These are phyloP conservation scores for Oceanites oceanicus DNA, from an alignment of 2,113 vertebrate species.

Conservation along the genomic window DNA sequence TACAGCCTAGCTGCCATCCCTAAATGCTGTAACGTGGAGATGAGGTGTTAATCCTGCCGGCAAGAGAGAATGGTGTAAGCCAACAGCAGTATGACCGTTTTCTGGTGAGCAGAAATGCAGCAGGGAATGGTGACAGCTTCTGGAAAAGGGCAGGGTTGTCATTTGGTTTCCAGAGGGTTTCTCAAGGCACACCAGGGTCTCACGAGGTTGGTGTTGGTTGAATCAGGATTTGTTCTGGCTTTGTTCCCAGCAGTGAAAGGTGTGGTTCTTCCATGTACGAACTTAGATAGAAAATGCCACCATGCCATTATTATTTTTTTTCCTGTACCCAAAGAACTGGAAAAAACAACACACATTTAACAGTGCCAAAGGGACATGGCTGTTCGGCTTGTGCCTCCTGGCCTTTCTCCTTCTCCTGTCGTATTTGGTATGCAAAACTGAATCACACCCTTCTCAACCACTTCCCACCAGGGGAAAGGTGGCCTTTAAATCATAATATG, in stretches of 20 bases:
- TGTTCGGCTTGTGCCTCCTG: constrained; percentile 35
- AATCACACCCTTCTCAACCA: not conserved
- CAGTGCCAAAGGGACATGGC: constrained; percentile 27
- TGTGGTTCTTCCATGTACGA: not conserved
- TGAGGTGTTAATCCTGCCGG: not conserved
- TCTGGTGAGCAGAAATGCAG: not conserved
- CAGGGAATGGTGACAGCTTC: not conserved
- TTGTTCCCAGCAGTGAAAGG: not conserved
- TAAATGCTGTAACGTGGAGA: not conserved
- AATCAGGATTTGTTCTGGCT: constrained; percentile 19
- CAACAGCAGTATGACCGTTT: not conserved
- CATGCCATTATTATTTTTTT: not conserved
- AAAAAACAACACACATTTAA: not conserved
- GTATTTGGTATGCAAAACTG: constrained; percentile 1
- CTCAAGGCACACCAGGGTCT: not conserved
- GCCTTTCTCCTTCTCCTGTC: constrained; percentile 28
- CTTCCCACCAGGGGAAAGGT: constrained; percentile 30
- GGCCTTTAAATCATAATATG: constrained; percentile 61
- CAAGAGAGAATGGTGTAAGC: not conserved
- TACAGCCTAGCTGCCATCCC: not conserved
- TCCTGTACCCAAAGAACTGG: not conserved
- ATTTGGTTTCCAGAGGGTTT: not conserved
- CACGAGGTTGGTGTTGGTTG: not conserved
- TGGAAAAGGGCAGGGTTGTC: not conserved
- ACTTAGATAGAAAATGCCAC: constrained; percentile 12